phyloP scores from a whole-genome alignment of 2,797 vertebrate genomes.

The Neosilurus mollespiculum region DNA sequence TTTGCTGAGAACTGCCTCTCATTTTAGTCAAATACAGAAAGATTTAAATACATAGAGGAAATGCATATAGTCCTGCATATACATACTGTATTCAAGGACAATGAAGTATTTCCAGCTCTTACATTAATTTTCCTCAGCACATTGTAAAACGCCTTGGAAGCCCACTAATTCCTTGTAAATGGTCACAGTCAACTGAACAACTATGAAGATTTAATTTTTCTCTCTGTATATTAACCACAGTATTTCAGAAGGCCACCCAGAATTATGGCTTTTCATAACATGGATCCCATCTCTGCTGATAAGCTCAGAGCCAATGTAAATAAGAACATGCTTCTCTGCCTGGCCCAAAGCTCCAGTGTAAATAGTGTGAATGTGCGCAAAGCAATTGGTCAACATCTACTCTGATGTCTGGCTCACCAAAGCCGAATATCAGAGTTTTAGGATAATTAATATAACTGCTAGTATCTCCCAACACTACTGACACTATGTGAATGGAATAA shows the following conservation, averaged over 20 bases:
- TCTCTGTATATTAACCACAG: slow-evolving; percentile 55
- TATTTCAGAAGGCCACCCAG: slow-evolving; percentile 67
- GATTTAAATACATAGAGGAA: not conserved
- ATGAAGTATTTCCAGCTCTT: not conserved
- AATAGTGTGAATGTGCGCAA: slow-evolving; percentile 61
- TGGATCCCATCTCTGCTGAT: slow-evolving; percentile 70
- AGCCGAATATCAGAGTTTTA: slow-evolving; percentile 38
- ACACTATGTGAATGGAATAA: slow-evolving; percentile 9
- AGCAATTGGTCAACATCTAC: slow-evolving; percentile 62
- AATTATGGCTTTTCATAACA: slow-evolving; percentile 70
- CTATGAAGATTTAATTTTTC: slow-evolving; percentile 53
- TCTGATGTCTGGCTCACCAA: slow-evolving; percentile 57
- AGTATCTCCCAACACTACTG: slow-evolving; percentile 19
- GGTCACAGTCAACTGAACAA: slow-evolving; percentile 47
- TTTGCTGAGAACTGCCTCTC: not conserved
- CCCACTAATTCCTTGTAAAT: slow-evolving; percentile 36
- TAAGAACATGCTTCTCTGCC: slow-evolving; percentile 67
- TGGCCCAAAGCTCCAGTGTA: slow-evolving; percentile 64
- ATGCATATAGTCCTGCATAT: not conserved
- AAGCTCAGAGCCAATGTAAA: slow-evolving; percentile 72
- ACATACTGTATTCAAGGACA: not conserved
- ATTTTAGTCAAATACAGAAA: slow-evolving; percentile 2
- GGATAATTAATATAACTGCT: slow-evolving; percentile 22
- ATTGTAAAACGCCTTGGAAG: not conserved
- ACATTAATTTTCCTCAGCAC: not conserved